These are phyloP conservation scores for Vandiemenella viatica DNA, from an alignment of 2,888 invertebrate genomes.

Conservation along the genomic window DNA sequence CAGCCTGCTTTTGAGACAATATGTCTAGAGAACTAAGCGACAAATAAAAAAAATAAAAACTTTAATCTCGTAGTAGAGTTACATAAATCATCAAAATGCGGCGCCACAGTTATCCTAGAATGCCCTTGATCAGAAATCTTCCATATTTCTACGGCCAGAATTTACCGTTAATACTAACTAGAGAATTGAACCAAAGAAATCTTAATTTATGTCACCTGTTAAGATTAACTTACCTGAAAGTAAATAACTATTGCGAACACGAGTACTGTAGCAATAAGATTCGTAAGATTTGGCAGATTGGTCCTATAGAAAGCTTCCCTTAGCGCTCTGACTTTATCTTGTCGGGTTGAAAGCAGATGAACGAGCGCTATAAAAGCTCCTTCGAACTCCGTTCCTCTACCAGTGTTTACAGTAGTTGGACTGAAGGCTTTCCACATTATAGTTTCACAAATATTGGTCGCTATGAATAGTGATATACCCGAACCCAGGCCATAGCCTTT, in stretches of 20 bases:
- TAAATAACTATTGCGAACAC: conserved; percentile 99
- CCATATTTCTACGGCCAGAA: too few species aligned
- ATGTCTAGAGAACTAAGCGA: too few species aligned
- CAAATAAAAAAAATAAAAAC: too few species aligned
- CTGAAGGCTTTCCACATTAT: conserved; percentile 99
- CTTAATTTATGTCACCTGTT: too few species aligned
- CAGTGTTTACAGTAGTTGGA: conserved; percentile 94
- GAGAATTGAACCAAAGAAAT: too few species aligned
- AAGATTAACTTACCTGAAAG: conserved; percentile 67
- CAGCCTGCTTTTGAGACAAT: too few species aligned
- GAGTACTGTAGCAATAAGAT: conserved; percentile 88
- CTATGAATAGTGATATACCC: conserved; percentile 98
- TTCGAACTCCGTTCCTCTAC: conserved; percentile 94
- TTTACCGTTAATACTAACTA: too few species aligned
- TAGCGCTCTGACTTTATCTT: conserved; percentile 94
- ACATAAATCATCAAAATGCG: too few species aligned
- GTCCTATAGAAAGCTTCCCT: conserved; percentile 98
- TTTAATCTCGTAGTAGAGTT: too few species aligned
- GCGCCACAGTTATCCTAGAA: too few species aligned
- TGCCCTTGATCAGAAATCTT: too few species aligned
- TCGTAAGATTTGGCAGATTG: conserved; percentile 98
- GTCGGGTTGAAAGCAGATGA: conserved; percentile 92
- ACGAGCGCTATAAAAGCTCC: conserved; percentile 97
- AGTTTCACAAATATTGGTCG: conserved; percentile 98
- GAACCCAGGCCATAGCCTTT: conserved; percentile 97